Evolutionary conservation across 2,888 invertebrate species (phyloP), one percentile per base, ranked within the genome.

Genomic region (Papilio demoleus): DNA sequence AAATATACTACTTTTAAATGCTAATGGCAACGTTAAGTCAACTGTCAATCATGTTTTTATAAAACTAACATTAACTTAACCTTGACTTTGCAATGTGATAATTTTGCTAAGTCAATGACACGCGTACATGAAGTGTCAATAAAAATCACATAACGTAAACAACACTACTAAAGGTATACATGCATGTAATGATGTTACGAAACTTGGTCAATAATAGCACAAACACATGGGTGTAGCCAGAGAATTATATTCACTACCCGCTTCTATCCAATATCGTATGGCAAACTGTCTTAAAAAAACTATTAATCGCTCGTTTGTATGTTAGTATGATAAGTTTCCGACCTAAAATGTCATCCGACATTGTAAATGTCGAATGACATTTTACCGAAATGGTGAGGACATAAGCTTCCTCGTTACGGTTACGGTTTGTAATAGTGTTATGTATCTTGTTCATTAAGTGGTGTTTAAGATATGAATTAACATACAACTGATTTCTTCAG

Each of bases 41-140:
- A 47, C 47, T 47, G 47, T 22, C 40, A 61, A 27, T 61, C n/a
- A 31, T 27, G 17, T 61, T 42, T 61, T 61, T 61, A 24, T 42
- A 27, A 42, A 24, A 42, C 4, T 17, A 45, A 31, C 17, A 45
- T 31, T 27, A 12, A 40, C 22, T 31, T 45, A 27, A 61, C 45
- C 45, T 61, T 45, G 42, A 61, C 61, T 45, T 61, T 42, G 42
- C 27, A 61, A 27, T 11, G 61, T 45, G 61, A 61, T 61, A 61
- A 61, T 61, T 61, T 61, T 17, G 17, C 42, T 31, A 61, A 31
- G 40, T 61, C 42, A 61, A 31, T 61, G 61, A 61, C 61, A 40
- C 27, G 42, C 27, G 53, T 56, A 31, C n/a, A 31, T 56, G n/a
- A 56, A 27, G n/a, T 56, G 53, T 56, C 53, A 56, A 56, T 56